These are phyloP conservation scores for Fabriciana adippe DNA, from an alignment of 2,888 invertebrate genomes.

Conservation along the genomic window DNA sequence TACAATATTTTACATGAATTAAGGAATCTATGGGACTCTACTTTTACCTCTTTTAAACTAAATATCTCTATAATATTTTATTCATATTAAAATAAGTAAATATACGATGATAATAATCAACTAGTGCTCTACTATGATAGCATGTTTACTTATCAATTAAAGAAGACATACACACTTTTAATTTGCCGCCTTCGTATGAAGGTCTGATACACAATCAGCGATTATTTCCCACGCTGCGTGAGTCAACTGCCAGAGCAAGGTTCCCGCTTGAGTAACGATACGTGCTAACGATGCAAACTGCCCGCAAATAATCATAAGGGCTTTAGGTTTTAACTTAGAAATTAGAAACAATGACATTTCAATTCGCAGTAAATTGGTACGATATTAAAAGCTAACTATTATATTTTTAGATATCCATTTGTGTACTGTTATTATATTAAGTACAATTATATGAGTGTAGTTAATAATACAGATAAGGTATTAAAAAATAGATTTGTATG, in stretches of 20 bases:
- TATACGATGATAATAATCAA: background rate
- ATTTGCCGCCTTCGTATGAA: constrained; percentile 36
- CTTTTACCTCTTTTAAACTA: no score
- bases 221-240: constrained; percentile 66
- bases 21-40: no score
- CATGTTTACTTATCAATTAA: constrained; percentile 29
- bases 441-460: no score
- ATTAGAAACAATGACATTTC: background rate
- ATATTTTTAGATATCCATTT: no score
- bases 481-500: no score
- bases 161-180: constrained; percentile 23
- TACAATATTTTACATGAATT: no score
- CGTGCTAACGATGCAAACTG: constrained; percentile 63
- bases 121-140: constrained; percentile 1
- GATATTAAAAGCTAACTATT: no score
- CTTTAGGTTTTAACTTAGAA: constrained; percentile 50
- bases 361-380: no score
- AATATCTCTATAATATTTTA: no score
- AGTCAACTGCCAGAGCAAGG: constrained; percentile 68
- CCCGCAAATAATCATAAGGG: constrained; percentile 48
- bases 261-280: constrained; percentile 59
- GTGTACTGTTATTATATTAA: no score
- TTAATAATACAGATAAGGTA: no score
- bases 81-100: no score
- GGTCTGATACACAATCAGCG: constrained; percentile 45